phyloP scores from a whole-genome alignment of 2,113 vertebrate genomes.

The Sorex araneus region DNA sequence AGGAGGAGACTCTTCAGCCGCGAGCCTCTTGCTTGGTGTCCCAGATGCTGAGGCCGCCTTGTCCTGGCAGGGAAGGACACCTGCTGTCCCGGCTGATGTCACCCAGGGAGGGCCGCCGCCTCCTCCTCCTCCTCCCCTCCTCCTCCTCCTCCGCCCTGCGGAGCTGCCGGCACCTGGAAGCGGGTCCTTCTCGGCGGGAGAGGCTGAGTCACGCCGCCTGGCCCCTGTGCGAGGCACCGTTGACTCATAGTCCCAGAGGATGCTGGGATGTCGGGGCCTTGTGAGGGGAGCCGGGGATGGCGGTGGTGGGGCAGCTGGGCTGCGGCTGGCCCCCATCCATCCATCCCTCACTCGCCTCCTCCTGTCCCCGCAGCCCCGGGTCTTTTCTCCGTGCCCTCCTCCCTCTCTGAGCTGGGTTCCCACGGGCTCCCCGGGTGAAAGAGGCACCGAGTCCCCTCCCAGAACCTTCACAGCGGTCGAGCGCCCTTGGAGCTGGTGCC shows the following conservation, averaged over 20 bases:
- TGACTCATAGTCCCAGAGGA: neutral
- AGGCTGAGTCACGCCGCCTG: conserved; percentile 40
- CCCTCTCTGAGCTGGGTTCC: neutral
- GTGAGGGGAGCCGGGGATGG: neutral
- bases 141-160: neutral
- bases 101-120: neutral
- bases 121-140: too few relatives aligned
- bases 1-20: neutral
- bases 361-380: rapidly evolving
- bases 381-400: neutral
- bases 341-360: neutral
- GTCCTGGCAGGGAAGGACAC: neutral
- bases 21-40: neutral
- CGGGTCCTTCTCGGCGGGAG: neutral
- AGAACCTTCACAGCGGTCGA: neutral
- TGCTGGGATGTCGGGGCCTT: neutral
- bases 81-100: conserved; percentile 6
- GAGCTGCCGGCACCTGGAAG: neutral
- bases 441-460: neutral
- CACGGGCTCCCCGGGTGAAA: neutral
- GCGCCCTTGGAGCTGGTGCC: neutral
- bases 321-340: neutral
- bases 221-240: neutral
- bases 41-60: neutral
- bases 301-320: neutral